A percentile compares a stretch with the other conserved stretches of the same genome.
These are phyloP conservation scores for Potamilus streckersoni DNA, from an alignment of 1,140 invertebrate genomes.

Conservation along the genomic window DNA sequence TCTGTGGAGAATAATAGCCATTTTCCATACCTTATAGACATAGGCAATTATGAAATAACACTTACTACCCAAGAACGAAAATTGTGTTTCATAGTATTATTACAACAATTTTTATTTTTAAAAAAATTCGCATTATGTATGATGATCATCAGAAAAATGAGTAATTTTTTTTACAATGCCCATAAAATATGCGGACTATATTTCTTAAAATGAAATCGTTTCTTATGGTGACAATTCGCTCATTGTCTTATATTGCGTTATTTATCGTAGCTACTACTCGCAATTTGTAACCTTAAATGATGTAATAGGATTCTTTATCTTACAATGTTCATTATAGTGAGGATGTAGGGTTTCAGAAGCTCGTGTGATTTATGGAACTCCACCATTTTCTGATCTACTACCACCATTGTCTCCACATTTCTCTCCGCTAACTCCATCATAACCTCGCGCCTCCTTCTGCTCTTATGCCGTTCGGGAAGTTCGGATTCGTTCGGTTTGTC, in stretches of 20 bases:
- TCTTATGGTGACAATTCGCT: not conserved
- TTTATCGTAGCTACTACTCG: not conserved
- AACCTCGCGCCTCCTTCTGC: conserved; percentile 41
- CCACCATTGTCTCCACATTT: conserved; percentile 88
- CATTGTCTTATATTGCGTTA: not conserved
- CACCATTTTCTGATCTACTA: conserved; percentile 87
- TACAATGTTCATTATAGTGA: conserved; percentile 96
- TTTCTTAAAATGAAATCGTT: not conserved
- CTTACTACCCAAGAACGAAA: too few relatives aligned
- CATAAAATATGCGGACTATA: not conserved
- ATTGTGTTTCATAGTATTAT: too few relatives aligned
- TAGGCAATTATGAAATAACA: too few relatives aligned
- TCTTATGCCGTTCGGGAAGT: not conserved
- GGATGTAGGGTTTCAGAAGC: conserved; percentile 78
- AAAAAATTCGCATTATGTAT: too few relatives aligned
- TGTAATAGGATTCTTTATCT: conserved; percentile 39
- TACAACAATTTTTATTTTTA: too few relatives aligned
- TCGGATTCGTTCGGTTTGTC: conserved; percentile 9
- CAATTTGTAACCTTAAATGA: not conserved
- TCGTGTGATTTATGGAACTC: conserved; percentile 73
- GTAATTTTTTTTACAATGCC: conserved; percentile 1
- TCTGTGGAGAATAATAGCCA: too few relatives aligned
- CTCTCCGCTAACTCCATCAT: conserved; percentile 70
- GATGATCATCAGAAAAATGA: too few relatives aligned
- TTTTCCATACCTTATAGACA: too few relatives aligned